Conservation (phyloP, 1,140 invertebrate species). For the Heliconius eleuchia region DNA sequence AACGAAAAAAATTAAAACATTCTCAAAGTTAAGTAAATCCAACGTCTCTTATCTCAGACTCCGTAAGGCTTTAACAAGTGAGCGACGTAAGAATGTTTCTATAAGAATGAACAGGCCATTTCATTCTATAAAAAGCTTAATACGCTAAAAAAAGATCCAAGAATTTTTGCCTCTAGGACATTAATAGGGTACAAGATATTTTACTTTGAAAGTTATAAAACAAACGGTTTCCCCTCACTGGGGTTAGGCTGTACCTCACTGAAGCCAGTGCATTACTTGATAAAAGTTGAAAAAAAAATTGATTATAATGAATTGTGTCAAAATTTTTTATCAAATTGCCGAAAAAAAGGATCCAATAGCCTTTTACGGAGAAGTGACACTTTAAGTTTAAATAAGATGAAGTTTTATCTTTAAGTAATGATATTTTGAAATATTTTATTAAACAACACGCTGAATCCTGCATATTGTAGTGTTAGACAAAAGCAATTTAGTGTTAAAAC, state of each 20-base stretch:
- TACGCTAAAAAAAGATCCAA: constrained; percentile 33
- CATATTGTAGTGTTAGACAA: not conserved
- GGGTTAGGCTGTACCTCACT: constrained; percentile 34
- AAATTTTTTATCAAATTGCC: constrained; percentile 3
- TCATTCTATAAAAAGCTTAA: constrained; percentile 17
- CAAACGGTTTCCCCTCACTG: constrained; percentile 33
- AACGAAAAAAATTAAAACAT: not conserved
- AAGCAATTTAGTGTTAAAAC: too few relatives aligned
- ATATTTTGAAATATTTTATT: not conserved
- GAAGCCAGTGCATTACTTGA: constrained; percentile 40
- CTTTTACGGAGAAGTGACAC: not conserved
- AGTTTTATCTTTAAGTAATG: not conserved
- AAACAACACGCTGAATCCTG: not conserved
- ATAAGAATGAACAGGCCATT: constrained; percentile 20
- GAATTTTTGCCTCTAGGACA: constrained; percentile 23
- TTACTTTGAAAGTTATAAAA: constrained; percentile 48
- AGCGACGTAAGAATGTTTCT: constrained; percentile 15
- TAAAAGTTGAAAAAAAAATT: constrained; percentile 34
- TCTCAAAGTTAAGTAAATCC: constrained; percentile 7
- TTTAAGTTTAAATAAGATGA: not conserved
- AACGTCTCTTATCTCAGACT: not conserved
- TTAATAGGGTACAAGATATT: constrained; percentile 45
- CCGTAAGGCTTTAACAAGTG: constrained; percentile 6
- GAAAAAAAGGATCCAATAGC: not conserved
- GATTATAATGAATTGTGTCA: constrained; percentile 39